phyloP scores from a whole-genome alignment of 2,797 vertebrate genomes.

The Takifugu rubripes region DNA sequence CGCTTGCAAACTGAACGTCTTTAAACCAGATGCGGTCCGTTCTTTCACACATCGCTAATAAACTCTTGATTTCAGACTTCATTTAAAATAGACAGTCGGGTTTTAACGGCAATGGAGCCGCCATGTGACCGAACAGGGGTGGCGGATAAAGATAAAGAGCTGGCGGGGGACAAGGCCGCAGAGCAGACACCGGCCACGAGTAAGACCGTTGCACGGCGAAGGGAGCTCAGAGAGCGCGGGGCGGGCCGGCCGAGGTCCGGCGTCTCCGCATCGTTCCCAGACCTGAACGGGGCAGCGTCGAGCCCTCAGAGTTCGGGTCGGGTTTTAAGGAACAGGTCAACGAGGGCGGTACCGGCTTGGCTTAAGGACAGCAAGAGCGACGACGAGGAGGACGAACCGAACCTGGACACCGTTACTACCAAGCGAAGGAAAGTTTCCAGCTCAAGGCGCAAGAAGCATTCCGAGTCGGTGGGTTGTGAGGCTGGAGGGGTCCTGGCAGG shows the following conservation, averaged over 20 bases:
- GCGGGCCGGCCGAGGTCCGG: slow-evolving; percentile 63
- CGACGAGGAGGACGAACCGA: slow-evolving; percentile 60
- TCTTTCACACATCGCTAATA: slow-evolving; percentile 47
- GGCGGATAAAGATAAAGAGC: slow-evolving; percentile 65
- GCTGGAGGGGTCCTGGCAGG: slow-evolving; percentile 49
- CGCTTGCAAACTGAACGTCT: slow-evolving; percentile 62
- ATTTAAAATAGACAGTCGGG: slow-evolving; percentile 18
- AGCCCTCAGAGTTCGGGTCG: slow-evolving; percentile 63
- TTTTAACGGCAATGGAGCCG: slow-evolving; percentile 70
- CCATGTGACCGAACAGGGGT: slow-evolving; percentile 52
- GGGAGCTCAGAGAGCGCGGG: slow-evolving; percentile 69
- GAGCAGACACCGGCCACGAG: slow-evolving; percentile 69
- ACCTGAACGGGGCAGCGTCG: slow-evolving; percentile 62
- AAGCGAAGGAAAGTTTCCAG: slow-evolving; percentile 85
- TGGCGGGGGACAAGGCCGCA: slow-evolving; percentile 70
- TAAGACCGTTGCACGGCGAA: slow-evolving; percentile 58
- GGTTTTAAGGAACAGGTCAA: slow-evolving; percentile 78
- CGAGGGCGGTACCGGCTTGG: slow-evolving; percentile 77
- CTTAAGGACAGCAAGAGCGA: slow-evolving; percentile 72
- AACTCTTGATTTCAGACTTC: slow-evolving; percentile 43
- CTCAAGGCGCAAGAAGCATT: slow-evolving; percentile 79
- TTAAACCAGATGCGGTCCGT: slow-evolving; percentile 48
- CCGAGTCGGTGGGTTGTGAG: slow-evolving; percentile 63
- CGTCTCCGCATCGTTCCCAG: slow-evolving; percentile 49
- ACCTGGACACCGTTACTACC: slow-evolving; percentile 62